Conservation (phyloP, 2,797 vertebrate genomes). For the Carapus acus region DNA sequence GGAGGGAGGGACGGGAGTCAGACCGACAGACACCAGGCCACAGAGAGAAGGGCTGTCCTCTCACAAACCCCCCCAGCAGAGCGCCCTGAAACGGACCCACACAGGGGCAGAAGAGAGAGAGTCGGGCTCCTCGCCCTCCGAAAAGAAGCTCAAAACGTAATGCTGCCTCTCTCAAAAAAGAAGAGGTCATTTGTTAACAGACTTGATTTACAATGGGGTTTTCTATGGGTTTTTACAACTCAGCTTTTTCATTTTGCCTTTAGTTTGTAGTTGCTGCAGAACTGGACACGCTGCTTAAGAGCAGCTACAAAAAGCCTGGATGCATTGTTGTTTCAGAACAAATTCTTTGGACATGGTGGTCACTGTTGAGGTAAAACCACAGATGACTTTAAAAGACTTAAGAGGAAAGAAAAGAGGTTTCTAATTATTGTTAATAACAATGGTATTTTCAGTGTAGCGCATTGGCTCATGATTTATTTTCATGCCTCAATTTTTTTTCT, state of each 20-base stretch:
- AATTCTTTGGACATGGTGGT: conserved; percentile 29
- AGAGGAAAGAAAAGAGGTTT: conserved; percentile 6
- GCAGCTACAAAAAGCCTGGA: conserved; percentile 10
- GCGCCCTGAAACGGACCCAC: conserved; percentile 77
- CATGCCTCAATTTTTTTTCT: conserved; percentile 33
- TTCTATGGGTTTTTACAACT: conserved; percentile 58
- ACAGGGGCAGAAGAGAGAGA: conserved; percentile 76
- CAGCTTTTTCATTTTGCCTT: conserved; percentile 32
- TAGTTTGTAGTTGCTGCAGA: conserved; percentile 13
- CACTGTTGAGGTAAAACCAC: conserved; percentile 40
- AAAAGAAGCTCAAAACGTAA: conserved; percentile 94
- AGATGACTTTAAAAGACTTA: conserved; percentile 50
- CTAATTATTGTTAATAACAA: conserved; percentile 37
- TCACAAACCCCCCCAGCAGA: conserved; percentile 25
- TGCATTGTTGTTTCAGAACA: conserved; percentile 34
- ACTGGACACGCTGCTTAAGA: conserved; percentile 21
- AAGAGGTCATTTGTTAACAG: conserved; percentile 29
- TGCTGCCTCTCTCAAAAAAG: conserved; percentile 34
- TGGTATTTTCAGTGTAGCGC: conserved; percentile 39
- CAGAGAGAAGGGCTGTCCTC: conserved; percentile 35
- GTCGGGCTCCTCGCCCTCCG: conserved; percentile 79
- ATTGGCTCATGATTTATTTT: conserved; percentile 41
- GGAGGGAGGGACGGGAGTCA: conserved; percentile 42
- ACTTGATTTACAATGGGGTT: conserved; percentile 45
- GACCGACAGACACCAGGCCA: conserved; percentile 39